Evolutionary conservation across 30 jellyfish, hydroid and myxozoan genomes (phyloP), one percentile per base, ranked within the genome.

Genomic region (Pelagia noctiluca): DNA sequence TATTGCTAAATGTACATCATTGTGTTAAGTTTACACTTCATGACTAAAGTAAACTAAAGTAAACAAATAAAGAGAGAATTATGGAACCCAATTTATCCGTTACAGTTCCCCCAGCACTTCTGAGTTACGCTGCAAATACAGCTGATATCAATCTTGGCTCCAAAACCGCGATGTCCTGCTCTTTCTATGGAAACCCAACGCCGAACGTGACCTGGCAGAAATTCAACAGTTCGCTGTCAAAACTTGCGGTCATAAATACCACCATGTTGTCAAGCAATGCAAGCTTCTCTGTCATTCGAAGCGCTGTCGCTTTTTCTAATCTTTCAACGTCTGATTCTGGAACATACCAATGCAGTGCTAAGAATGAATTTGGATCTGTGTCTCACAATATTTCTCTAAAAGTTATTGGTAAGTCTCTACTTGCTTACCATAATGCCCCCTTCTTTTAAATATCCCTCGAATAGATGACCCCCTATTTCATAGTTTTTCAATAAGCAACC

Each of bases 151-250:
- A 4, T 70, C 80, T 71, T 3, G 72, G 76, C 47, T 12, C 89
- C 0, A 1, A 29, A 2, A 35, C 73, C 48, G 53, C 80, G 18
- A 42, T 88, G 19, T 66, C 30, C 32, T 88, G 97, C 66, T 30
- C 73, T 28, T 76, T 57, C 65, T 79, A 50, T 62, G 97, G 97
- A 33, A 70, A 71, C 8, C 97, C 97, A 48, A 71, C 86, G 7
- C 93, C 97, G 0, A 52, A 26, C 46, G 38, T 88, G 33, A 88
- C 90, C 0, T 88, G 97, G 97, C 47, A 49, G 31, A 79, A 62
- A 62, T 7, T 47, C 0, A 71, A 72, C 36, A 75, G 90, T 2
- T 13, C 66, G 22, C 35, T 88, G 25, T 47, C 93, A 12, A 13
- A 77, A 2, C 35, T 86, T 13, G 89, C 68, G 0, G 48, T 38